Percentiles rank a stretch among this genome's conserved stretches.
phyloP scores from a whole-genome alignment of 1,140 invertebrate species.

The Zaprionus capensis region DNA sequence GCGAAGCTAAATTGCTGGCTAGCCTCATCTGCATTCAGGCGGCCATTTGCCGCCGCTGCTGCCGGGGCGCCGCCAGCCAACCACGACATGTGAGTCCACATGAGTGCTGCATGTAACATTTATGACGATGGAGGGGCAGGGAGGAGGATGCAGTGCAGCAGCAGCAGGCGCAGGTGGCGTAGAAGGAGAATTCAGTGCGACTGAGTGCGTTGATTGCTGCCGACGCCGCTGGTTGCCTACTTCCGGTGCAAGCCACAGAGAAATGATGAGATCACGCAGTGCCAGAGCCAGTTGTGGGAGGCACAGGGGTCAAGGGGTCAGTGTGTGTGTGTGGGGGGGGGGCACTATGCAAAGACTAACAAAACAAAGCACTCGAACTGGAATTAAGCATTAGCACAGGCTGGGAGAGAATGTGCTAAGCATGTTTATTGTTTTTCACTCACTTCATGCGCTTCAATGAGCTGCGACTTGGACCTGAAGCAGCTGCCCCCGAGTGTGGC shows the following conservation, averaged over 20 bases:
- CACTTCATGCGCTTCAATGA: slow-evolving; percentile 69
- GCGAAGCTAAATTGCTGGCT: slow-evolving; percentile 75
- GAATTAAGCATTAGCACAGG: slow-evolving; percentile 11
- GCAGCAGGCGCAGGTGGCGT: not conserved
- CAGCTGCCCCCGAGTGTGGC: slow-evolving; percentile 7
- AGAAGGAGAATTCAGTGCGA: slow-evolving; percentile 13
- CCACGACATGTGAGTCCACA: not conserved
- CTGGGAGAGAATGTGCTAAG: slow-evolving; percentile 30
- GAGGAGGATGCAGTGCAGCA: not conserved
- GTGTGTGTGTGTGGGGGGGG: not conserved
- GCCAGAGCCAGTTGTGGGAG: not conserved
- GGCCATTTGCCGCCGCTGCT: not conserved
- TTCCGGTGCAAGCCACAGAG: slow-evolving; percentile 55
- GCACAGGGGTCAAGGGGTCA: not conserved
- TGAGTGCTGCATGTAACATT: slow-evolving; percentile 77
- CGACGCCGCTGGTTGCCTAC: slow-evolving; percentile 59
- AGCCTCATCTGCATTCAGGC: slow-evolving; percentile 50
- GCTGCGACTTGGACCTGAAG: slow-evolving; percentile 25
- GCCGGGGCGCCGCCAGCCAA: not conserved
- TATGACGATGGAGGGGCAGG: slow-evolving; percentile 48
- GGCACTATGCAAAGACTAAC: not conserved
- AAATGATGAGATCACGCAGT: slow-evolving; percentile 33
- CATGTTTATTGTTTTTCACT: slow-evolving; percentile 81
- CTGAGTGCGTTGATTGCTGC: slow-evolving; percentile 73
- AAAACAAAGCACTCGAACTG: slow-evolving; percentile 54